A percentile compares a stretch with the other conserved stretches of the same genome.
These are phyloP conservation scores for Coelogynopora nodosa DNA, from an alignment of 2,888 invertebrate genomes.

Conservation along the genomic window DNA sequence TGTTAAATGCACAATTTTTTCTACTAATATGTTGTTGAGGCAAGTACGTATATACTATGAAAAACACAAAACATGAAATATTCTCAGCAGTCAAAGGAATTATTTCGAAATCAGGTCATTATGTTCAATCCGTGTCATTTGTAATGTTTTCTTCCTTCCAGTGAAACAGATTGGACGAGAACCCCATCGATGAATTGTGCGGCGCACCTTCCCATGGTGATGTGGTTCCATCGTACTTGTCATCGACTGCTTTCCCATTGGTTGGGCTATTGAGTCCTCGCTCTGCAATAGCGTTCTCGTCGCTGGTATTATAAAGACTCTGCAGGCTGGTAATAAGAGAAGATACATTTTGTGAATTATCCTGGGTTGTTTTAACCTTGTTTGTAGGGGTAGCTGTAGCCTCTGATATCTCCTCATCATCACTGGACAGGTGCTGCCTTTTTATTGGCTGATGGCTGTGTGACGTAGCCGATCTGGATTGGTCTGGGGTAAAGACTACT, in stretches of 20 bases:
- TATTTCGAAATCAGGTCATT: too few relatives aligned
- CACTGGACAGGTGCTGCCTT: background rate
- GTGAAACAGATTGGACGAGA: background rate
- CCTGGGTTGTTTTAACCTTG: too few relatives aligned
- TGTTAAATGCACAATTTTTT: too few relatives aligned
- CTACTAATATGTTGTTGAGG: too few relatives aligned
- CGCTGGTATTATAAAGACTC: background rate
- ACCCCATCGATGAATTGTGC: background rate
- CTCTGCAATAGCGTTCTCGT: background rate
- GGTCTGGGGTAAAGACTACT: background rate
- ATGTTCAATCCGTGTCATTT: too few relatives aligned
- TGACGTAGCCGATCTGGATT: background rate
- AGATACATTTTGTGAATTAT: too few relatives aligned
- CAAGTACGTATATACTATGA: too few relatives aligned
- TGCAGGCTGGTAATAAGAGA: background rate
- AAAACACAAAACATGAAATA: too few relatives aligned
- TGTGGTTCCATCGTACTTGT: background rate
- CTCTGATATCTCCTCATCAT: background rate
- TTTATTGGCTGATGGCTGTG: background rate
- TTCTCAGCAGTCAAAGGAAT: too few relatives aligned
- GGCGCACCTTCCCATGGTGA: background rate
- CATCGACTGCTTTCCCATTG: background rate
- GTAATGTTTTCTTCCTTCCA: slow-evolving; percentile 10
- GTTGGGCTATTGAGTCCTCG: background rate
- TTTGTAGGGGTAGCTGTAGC: too few relatives aligned